Percentiles rank a stretch among this genome's conserved stretches.
Evolutionary conservation across 1,140 invertebrate species (phyloP).

Genomic region (Vanessa atalanta): DNA sequence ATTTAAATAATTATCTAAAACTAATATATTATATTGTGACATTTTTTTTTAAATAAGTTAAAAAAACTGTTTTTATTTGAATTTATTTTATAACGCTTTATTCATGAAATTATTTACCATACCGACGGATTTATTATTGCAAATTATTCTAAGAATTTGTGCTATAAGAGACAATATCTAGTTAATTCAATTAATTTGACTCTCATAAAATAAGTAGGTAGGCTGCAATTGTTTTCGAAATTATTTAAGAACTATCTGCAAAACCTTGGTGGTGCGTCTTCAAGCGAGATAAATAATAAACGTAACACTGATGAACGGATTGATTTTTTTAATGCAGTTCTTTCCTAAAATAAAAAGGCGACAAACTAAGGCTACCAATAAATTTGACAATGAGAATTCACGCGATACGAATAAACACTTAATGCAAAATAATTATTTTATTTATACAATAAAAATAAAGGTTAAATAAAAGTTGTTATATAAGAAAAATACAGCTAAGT

Average conservation of each 20-base stretch:
- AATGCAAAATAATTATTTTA: neutral
- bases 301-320: slow-evolving; percentile 6
- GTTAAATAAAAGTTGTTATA: too few species aligned
- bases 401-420: neutral
- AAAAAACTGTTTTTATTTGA: too few species aligned
- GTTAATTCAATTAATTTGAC: neutral
- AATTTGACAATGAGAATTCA: neutral
- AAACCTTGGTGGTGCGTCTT: slow-evolving; percentile 39
- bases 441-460: too few species aligned
- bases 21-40: neutral
- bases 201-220: slow-evolving; percentile 21
- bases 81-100: too few species aligned
- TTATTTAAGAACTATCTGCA: slow-evolving; percentile 11
- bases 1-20: slow-evolving; percentile 11
- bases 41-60: too few species aligned
- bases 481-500: too few species aligned
- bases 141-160: neutral
- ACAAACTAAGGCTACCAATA: neutral
- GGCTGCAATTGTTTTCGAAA: slow-evolving; percentile 2
- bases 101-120: too few species aligned
- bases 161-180: neutral
- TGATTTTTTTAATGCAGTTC: neutral
- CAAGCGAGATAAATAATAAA: slow-evolving; percentile 37
- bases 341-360: slow-evolving; percentile 1
- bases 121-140: neutral